Evolutionary conservation across 2,113 vertebrate genomes (phyloP).

Genomic region (Phyllostomus hastatus): DNA sequence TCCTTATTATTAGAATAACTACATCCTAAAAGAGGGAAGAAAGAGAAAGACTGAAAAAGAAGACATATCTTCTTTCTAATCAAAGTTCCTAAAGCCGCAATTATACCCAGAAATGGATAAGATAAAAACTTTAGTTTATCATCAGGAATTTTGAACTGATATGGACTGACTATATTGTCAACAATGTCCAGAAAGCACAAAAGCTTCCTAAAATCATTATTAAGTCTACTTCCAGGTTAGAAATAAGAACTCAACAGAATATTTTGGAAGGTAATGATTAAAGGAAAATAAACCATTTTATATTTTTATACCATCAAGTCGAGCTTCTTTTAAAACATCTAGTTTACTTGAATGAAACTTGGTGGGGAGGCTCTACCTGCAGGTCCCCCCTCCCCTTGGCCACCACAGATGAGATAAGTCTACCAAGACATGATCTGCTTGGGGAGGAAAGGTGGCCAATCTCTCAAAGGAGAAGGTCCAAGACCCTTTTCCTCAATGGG

Average conservation of each 20-base stretch:
- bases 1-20: background rate
- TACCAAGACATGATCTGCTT: too few species aligned
- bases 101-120: background rate
- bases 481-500: too few species aligned
- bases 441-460: too few species aligned
- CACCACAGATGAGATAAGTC: too few species aligned
- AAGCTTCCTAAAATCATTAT: background rate
- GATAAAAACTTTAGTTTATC: background rate
- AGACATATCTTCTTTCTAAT: background rate
- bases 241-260: background rate
- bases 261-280: background rate
- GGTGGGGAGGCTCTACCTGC: too few species aligned
- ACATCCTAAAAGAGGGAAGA: background rate
- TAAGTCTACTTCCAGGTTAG: background rate
- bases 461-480: too few species aligned
- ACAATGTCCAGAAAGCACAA: background rate
- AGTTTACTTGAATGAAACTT: slow-evolving; percentile 16
- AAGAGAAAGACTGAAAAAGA: background rate
- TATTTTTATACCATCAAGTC: background rate
- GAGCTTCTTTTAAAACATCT: background rate
- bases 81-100: background rate
- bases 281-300: slow-evolving; percentile 19
- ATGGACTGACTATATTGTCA: background rate
- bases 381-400: too few species aligned
- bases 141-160: background rate